A percentile compares a stretch with the other conserved stretches of the same genome.
phyloP scores from a whole-genome alignment of 2,113 vertebrate species.

The Ceyx margarethae region DNA sequence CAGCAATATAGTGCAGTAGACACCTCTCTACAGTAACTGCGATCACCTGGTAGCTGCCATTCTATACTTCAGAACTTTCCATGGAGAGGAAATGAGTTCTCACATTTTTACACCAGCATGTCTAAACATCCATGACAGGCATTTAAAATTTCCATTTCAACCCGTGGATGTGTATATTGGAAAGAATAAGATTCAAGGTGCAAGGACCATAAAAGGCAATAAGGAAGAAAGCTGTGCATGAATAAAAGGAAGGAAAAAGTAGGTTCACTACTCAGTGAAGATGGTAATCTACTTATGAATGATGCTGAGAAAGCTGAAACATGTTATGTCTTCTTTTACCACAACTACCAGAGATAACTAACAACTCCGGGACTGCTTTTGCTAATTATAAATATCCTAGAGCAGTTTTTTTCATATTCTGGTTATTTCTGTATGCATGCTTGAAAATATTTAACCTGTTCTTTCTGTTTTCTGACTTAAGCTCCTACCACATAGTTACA shows the following conservation, averaged over 20 bases:
- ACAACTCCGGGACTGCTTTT: not conserved
- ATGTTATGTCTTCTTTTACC: not conserved
- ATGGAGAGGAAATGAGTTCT: not conserved
- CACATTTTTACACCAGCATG: not conserved
- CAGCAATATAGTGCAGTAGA: not conserved
- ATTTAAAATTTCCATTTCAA: not conserved
- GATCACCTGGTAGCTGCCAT: not conserved
- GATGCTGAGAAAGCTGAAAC: not conserved
- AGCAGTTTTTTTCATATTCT: not conserved
- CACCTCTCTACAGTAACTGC: not conserved
- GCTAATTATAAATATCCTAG: not conserved
- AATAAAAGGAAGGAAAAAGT: not conserved
- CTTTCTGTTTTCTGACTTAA: not conserved
- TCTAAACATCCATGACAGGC: fast-evolving
- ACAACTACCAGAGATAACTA: not conserved
- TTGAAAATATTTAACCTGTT: not conserved
- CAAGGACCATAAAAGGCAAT: not conserved
- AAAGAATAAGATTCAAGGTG: not conserved
- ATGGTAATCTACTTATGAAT: not conserved
- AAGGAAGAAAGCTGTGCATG: not conserved
- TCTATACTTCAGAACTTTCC: not conserved
- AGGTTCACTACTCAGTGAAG: not conserved
- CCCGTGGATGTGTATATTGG: not conserved
- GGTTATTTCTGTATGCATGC: not conserved
- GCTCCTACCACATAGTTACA: not conserved